A percentile compares a stretch with the other conserved stretches of the same genome.
Conservation (phyloP, 2,797 vertebrate genomes). For the Tapirus indicus region DNA sequence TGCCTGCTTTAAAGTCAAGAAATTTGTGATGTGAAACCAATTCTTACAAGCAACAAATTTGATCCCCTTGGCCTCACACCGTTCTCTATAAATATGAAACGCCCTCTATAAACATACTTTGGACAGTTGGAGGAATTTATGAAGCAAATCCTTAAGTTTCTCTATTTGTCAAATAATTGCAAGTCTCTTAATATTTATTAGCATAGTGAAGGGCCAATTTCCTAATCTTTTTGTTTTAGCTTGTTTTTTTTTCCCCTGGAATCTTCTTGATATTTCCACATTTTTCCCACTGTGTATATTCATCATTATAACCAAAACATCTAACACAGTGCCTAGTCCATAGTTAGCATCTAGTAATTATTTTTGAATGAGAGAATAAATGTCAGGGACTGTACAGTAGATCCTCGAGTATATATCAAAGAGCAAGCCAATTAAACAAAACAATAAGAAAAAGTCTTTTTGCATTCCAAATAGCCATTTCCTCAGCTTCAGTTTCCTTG, state of each 20-base stretch:
- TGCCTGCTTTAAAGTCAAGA: neutral
- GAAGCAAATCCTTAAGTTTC: neutral
- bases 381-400: neutral
- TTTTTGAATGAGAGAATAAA: conserved; percentile 1
- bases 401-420: neutral
- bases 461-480: neutral
- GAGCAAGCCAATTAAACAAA: neutral
- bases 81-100: neutral
- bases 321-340: neutral
- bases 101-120: neutral
- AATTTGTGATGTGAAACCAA: neutral
- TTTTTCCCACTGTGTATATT: neutral
- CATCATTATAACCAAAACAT: neutral
- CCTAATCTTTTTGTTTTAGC: neutral
- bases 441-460: neutral
- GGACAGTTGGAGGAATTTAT: neutral
- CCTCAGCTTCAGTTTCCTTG: neutral
- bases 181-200: conserved; percentile 20
- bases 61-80: neutral
- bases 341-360: neutral
- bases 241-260: neutral
- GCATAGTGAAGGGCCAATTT: neutral
- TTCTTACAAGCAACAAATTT: neutral
- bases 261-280: neutral
- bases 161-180: neutral